These are phyloP conservation scores for Potamarius usumacintae DNA, from an alignment of 2,113 vertebrate species.

Conservation along the genomic window DNA sequence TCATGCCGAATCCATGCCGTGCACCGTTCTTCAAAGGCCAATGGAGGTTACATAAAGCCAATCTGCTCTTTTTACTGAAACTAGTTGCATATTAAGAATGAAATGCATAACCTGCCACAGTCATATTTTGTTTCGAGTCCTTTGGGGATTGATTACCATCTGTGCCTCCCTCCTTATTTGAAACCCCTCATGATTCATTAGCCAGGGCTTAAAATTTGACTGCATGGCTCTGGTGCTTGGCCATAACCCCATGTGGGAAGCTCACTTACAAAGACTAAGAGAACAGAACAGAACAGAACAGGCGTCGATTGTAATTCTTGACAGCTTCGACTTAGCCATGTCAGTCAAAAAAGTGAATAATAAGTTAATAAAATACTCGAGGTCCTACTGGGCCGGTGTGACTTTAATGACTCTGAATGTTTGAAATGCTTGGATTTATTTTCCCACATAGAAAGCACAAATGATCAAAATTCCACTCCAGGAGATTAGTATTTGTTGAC, in stretches of 20 bases:
- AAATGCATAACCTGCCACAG: neutral
- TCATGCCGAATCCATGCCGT: neutral
- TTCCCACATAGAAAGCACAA: neutral
- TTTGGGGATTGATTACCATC: constrained; percentile 25
- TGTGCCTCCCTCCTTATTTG: neutral
- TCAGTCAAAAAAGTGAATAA: constrained; percentile 2
- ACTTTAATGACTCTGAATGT: neutral
- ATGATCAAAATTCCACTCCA: neutral
- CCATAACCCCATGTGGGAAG: neutral
- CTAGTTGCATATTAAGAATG: neutral
- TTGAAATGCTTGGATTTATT: neutral
- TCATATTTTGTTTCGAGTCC: neutral
- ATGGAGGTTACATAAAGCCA: neutral
- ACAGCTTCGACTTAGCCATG: neutral
- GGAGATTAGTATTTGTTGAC: neutral
- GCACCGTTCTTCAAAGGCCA: neutral
- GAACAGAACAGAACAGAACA: neutral
- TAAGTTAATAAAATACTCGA: neutral
- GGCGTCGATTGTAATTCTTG: neutral
- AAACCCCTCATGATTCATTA: constrained; percentile 39
- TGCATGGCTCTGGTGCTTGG: constrained; percentile 30
- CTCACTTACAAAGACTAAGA: neutral
- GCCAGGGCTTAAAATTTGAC: constrained; percentile 30
- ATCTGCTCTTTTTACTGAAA: neutral
- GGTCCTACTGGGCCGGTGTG: neutral